Conservation (phyloP, 2,888 invertebrate species). For the Caenorhabditis wallacei region DNA sequence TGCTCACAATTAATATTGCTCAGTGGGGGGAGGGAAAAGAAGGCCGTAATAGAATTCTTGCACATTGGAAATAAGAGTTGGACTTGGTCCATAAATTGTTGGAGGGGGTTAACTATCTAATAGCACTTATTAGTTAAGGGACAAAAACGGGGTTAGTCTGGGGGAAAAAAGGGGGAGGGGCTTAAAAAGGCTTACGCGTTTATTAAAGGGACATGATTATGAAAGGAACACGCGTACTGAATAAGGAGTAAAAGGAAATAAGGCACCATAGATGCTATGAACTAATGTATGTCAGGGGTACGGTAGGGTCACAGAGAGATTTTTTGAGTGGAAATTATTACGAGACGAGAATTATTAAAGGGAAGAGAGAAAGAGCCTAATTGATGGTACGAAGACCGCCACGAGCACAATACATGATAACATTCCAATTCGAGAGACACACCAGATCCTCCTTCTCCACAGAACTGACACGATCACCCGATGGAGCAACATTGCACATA, state of each 20-base stretch:
- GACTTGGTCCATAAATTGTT: slow-evolving; percentile 53
- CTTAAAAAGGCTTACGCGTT: slow-evolving; percentile 46
- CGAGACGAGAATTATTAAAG: slow-evolving; percentile 54
- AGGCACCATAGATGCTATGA: slow-evolving; percentile 1
- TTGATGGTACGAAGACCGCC: slow-evolving; percentile 81
- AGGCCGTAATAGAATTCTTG: background rate
- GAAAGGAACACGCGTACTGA: slow-evolving; percentile 60
- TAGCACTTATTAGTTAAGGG: slow-evolving; percentile 37
- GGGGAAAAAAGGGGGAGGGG: background rate
- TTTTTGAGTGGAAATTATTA: slow-evolving; percentile 39
- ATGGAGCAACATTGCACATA: slow-evolving; percentile 79
- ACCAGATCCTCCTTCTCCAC: slow-evolving; percentile 80
- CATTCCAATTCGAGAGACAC: slow-evolving; percentile 81
- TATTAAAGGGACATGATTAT: slow-evolving; percentile 30
- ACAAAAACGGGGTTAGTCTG: background rate
- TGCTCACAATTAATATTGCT: slow-evolving; percentile 27
- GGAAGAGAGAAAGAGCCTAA: slow-evolving; percentile 23
- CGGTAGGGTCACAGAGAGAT: slow-evolving; percentile 39
- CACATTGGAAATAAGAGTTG: slow-evolving; percentile 7
- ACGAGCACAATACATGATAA: slow-evolving; percentile 82
- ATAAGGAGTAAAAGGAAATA: background rate
- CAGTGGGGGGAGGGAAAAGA: slow-evolving; percentile 5
- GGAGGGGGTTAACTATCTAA: slow-evolving; percentile 9
- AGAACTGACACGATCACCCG: slow-evolving; percentile 74
- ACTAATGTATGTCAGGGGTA: slow-evolving; percentile 58